Evolutionary conservation across 2,797 vertebrate species (phyloP).

Genomic region (Oreonectes daqikongensis): DNA sequence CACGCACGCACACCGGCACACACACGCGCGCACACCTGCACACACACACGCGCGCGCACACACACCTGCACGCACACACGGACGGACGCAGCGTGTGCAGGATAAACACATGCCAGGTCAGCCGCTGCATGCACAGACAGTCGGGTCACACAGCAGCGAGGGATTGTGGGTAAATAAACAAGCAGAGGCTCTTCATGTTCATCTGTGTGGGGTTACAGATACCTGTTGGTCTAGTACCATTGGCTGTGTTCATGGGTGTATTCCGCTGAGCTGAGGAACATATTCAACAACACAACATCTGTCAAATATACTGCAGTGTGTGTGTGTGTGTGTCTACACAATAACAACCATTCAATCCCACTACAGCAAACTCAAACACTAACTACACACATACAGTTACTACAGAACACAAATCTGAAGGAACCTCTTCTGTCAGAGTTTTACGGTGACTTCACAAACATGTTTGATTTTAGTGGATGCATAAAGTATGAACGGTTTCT

Average conservation of each 20-base stretch:
- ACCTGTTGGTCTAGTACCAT: slow-evolving; percentile 65
- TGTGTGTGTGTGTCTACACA: background rate
- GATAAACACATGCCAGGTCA: no score
- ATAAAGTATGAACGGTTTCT: no score
- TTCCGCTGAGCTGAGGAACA: slow-evolving; percentile 62
- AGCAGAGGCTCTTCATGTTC: background rate
- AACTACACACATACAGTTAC: no score
- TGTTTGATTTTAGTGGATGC: no score
- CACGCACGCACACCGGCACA: background rate
- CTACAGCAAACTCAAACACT: background rate
- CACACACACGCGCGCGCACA: slow-evolving; percentile 34
- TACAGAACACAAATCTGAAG: no score
- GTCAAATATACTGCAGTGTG: background rate
- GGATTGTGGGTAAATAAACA: background rate
- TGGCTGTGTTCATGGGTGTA: slow-evolving; percentile 54
- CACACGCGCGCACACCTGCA: background rate
- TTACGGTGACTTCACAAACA: no score
- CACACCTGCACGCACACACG: slow-evolving; percentile 45
- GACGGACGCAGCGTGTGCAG: background rate
- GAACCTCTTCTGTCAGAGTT: no score
- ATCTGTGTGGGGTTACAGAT: slow-evolving; percentile 5
- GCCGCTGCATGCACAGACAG: slow-evolving; percentile 7
- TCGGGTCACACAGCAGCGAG: background rate
- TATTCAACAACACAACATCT: slow-evolving; percentile 46
- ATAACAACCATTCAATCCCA: background rate